Evolutionary conservation across 2,113 vertebrate genomes (phyloP).

Genomic region (Anser brachyrhynchus): DNA sequence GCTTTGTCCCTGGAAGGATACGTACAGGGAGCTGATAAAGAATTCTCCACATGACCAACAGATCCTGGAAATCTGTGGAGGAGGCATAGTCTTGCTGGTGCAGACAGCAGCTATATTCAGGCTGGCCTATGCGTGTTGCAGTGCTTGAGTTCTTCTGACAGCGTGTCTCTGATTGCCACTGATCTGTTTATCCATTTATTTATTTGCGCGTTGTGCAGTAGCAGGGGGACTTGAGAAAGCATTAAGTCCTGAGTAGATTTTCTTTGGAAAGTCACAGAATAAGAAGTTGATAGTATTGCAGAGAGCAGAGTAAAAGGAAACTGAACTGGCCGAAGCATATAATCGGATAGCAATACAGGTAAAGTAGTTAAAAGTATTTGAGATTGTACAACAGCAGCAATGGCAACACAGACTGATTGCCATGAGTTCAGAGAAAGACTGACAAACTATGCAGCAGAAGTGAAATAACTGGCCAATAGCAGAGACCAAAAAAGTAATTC

Average conservation of each 20-base stretch:
- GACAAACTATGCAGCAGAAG: background rate
- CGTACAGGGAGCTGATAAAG: background rate
- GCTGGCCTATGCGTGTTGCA: background rate
- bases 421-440: background rate
- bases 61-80: background rate
- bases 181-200: background rate
- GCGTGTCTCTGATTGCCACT: background rate
- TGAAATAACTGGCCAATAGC: background rate
- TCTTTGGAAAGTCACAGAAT: background rate
- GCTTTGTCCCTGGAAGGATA: background rate
- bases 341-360: background rate
- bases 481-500: background rate
- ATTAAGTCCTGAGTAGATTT: background rate
- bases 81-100: background rate
- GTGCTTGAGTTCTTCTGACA: background rate
- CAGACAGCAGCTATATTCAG: background rate
- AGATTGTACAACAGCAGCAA: background rate
- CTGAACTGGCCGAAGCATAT: background rate
- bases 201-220: background rate
- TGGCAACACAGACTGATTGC: background rate
- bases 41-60: background rate
- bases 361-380: background rate
- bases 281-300: background rate
- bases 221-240: background rate
- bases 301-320: background rate